Evolutionary conservation across 2,113 vertebrate species (phyloP).

Genomic region (Semicossyphus pulcher): DNA sequence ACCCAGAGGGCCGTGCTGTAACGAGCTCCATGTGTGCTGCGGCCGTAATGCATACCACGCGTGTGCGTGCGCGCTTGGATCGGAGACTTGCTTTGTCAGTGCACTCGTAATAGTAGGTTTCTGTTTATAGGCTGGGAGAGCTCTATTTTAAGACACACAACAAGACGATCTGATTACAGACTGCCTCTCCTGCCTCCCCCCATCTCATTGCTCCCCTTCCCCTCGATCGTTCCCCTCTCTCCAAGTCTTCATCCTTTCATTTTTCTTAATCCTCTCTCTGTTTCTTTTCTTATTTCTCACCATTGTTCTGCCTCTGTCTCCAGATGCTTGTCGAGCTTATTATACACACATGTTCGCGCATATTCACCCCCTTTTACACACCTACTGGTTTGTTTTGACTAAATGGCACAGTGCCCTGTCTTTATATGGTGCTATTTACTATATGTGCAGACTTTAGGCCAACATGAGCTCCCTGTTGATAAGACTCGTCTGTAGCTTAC

Average conservation of each 20-base stretch:
- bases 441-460: background rate
- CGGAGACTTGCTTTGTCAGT: constrained; percentile 82
- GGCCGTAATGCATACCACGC: constrained; percentile 61
- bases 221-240: constrained; percentile 43
- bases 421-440: background rate
- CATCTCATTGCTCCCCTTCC: constrained; percentile 58
- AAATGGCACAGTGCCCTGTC: constrained; percentile 1
- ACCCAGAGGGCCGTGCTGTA: constrained; percentile 80
- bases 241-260: constrained; percentile 36
- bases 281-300: background rate
- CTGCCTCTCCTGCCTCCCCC: constrained; percentile 63
- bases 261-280: background rate
- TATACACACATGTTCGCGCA: background rate
- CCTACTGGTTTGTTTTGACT: background rate
- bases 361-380: background rate
- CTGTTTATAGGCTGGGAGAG: constrained; percentile 82
- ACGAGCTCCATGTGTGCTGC: constrained; percentile 79
- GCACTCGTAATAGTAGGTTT: constrained; percentile 84
- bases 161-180: constrained; percentile 85
- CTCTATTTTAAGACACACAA: constrained; percentile 88
- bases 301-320: constrained; percentile 5
- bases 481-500: background rate
- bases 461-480: constrained; percentile 1
- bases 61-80: constrained; percentile 50
- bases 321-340: background rate